A percentile compares a stretch with the other conserved stretches of the same genome.
phyloP scores from a whole-genome alignment of 1,140 invertebrate species.

The Drosophila rhopaloa region DNA sequence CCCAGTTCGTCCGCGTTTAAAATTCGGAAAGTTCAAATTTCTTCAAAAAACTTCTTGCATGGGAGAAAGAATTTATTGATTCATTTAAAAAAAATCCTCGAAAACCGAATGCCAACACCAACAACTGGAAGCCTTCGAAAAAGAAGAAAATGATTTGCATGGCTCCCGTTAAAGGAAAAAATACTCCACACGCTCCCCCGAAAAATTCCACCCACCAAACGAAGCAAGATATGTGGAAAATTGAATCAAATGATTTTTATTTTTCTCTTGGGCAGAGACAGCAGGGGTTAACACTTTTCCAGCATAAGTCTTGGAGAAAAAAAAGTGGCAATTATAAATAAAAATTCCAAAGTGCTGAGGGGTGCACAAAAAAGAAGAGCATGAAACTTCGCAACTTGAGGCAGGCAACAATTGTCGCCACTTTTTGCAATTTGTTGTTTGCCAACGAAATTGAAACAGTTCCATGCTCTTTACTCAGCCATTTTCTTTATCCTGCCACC shows the following conservation, averaged over 20 bases:
- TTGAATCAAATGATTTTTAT: slow-evolving; percentile 74
- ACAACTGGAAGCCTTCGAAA: slow-evolving; percentile 17
- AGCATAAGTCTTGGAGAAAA: slow-evolving; percentile 54
- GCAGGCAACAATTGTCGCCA: slow-evolving; percentile 63
- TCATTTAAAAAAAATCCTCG: slow-evolving; percentile 30
- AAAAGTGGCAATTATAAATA: slow-evolving; percentile 66
- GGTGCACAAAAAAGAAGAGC: not conserved
- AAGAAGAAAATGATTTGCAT: slow-evolving; percentile 70
- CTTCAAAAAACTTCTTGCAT: slow-evolving; percentile 42
- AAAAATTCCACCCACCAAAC: slow-evolving; percentile 9
- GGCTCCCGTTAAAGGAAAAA: slow-evolving; percentile 14
- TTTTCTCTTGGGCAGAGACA: slow-evolving; percentile 17
- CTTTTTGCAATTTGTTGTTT: slow-evolving; percentile 71
- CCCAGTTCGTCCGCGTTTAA: not conserved
- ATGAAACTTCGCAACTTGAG: slow-evolving; percentile 19
- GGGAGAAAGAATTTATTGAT: slow-evolving; percentile 73
- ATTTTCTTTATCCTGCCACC: slow-evolving; percentile 5
- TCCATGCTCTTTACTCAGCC: slow-evolving; percentile 35
- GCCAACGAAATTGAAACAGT: slow-evolving; percentile 74
- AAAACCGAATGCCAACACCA: slow-evolving; percentile 1
- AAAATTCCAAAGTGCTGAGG: slow-evolving; percentile 63
- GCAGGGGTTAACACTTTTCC: slow-evolving; percentile 36
- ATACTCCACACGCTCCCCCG: slow-evolving; percentile 3
- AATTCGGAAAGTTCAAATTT: slow-evolving; percentile 15
- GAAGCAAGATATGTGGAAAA: slow-evolving; percentile 56